A percentile compares a stretch with the other conserved stretches of the same genome.
These are phyloP conservation scores for Mamestra configurata DNA, from an alignment of 1,140 invertebrate genomes.

Conservation along the genomic window DNA sequence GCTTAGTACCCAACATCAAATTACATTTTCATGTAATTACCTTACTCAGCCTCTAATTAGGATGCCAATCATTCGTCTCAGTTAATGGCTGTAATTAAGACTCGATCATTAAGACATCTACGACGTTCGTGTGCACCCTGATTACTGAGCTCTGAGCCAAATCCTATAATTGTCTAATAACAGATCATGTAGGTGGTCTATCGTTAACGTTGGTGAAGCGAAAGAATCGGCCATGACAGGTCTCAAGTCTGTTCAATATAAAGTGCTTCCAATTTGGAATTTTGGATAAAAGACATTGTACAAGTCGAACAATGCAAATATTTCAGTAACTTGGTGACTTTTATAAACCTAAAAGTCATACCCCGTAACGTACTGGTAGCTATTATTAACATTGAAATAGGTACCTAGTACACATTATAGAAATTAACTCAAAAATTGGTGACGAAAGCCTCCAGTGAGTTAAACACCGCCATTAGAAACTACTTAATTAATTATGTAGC, in stretches of 20 bases:
- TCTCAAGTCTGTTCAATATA: neutral
- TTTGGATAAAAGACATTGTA: neutral
- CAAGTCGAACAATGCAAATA: too few species aligned
- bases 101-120: conserved; percentile 16
- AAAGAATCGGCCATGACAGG: neutral
- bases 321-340: too few species aligned
- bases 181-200: neutral
- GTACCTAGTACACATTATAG: too few species aligned
- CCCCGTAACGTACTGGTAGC: too few species aligned
- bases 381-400: too few species aligned
- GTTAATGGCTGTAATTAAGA: conserved; percentile 24
- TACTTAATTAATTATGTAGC: conserved; percentile 21
- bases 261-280: neutral
- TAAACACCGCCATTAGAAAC: neutral
- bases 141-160: neutral
- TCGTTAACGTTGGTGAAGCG: neutral
- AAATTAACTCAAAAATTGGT: neutral
- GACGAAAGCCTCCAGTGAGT: neutral
- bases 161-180: neutral
- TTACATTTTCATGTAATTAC: conserved; percentile 26
- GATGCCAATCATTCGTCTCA: conserved; percentile 27
- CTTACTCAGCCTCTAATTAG: conserved; percentile 27
- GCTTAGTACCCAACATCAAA: neutral
- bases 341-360: too few species aligned
- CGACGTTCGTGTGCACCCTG: neutral